These are phyloP conservation scores for Hetaerina titia DNA, from an alignment of 2,888 invertebrate species.

Conservation along the genomic window DNA sequence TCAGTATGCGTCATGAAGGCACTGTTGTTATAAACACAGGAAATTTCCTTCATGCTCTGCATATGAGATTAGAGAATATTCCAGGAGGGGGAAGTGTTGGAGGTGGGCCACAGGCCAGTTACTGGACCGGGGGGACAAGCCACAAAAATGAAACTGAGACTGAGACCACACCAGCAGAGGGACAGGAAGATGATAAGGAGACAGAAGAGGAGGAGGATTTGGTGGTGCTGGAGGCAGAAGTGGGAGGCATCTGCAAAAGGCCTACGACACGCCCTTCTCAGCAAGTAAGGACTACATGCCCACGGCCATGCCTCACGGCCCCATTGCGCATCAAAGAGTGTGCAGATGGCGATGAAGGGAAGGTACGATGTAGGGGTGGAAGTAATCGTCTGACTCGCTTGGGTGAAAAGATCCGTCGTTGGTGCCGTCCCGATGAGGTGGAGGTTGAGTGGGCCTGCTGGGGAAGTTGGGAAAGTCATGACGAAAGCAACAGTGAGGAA, in stretches of 20 bases:
- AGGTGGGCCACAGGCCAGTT: conserved; percentile 42
- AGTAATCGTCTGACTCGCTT: conserved; percentile 41
- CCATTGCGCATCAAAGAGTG: conserved; percentile 49
- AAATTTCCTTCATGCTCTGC: conserved; percentile 89
- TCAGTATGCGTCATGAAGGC: conserved; percentile 78
- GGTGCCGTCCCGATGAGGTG: conserved; percentile 60
- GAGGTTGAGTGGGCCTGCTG: conserved; percentile 59
- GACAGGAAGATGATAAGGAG: conserved; percentile 61
- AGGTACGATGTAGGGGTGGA: conserved; percentile 44
- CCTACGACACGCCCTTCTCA: conserved; percentile 3
- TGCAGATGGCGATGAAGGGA: conserved; percentile 48
- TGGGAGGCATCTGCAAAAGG: conserved; percentile 55
- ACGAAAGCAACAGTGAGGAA: conserved; percentile 49
- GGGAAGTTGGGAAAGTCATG: conserved; percentile 37
- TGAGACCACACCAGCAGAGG: conserved; percentile 20
- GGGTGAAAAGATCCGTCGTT: conserved; percentile 43
- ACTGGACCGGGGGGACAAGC: conserved; percentile 45
- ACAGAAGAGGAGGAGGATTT: conserved; percentile 61
- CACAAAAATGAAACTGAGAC: conserved; percentile 40
- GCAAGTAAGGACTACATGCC: conserved; percentile 30
- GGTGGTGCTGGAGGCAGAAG: conserved; percentile 12
- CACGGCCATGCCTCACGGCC: conserved; percentile 38
- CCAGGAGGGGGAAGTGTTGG: conserved; percentile 47
- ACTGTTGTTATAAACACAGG: conserved; percentile 91
- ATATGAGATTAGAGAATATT: conserved; percentile 79